Evolutionary conservation across 2,113 vertebrate genomes (phyloP), one percentile per base, ranked within the genome.

Genomic region (Laterallus jamaicensis): DNA sequence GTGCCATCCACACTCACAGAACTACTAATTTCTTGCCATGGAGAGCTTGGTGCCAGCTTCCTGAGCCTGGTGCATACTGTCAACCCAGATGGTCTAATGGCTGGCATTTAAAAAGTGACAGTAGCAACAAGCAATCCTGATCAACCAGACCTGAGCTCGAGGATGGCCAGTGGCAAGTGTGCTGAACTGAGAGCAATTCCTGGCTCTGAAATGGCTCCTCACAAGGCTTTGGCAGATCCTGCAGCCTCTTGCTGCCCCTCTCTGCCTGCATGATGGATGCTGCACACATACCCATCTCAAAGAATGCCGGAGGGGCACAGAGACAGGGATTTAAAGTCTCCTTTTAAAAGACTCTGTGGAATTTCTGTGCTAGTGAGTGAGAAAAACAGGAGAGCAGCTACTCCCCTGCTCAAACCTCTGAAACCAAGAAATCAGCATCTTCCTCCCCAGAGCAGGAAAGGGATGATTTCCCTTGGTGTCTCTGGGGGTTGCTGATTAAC

Each of bases 81-180:
- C 80, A 95, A n/a, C 50, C 73, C 94, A 94, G 79, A 94, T 83
- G 85, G 79, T 73, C 59, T 42, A 62, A 90, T 66, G 77, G 64
- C 52, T 96, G 93, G 79, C 73, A 88, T 95, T 93, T 88, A 52
- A 75, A 73, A 94, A 81, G 79, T 39, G 56, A 92, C 69, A 92
- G 90, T 68, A 92, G 85, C 92, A 93, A 88, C 73, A 86, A 83
- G 92, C 66, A 82, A 32, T 18, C 37, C 35, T 5, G 0, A 59
- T 8, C 79, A 56, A 49, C 25, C 71, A 92, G 35, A 75, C 42
- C 37, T 24, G 40, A 86, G 74, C 19, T 56, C 56, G 39, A 31
- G 44, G n/a, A 66, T 11, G 54, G 73, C 29, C 71, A 54, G 47
- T 32, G 50, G 86, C 73, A 67, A 76, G 56, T 6, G 15, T 58